Base-by-base conservation (phyloP, 2,888 invertebrate genomes). In the Phanerotoma sp. region DNA sequence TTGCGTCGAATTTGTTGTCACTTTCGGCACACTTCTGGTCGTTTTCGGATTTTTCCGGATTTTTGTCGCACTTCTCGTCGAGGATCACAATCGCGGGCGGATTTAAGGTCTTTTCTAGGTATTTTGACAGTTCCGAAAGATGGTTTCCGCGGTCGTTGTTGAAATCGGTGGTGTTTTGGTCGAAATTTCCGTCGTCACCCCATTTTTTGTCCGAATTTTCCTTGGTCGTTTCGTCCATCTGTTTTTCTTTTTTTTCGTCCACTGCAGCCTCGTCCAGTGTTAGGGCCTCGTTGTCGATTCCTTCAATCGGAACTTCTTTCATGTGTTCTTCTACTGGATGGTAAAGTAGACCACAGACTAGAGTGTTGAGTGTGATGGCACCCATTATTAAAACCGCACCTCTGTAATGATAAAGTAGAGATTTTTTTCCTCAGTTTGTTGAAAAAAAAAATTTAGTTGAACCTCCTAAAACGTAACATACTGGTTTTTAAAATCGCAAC, bases 281-380 rank as follows among this genome's bases (percentile, higher is more conserved):
- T 48, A 75, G 48, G 4, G 70, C 74, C 21, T 68, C 69, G 56
- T 74, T 74, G 44, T 73, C 72, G n/a, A 71, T 79, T 57, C 60
- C 79, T 72, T 30, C 80, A 18, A 68, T 75, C 65, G 63, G 78
- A 67, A 53, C 77, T 42, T 83, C 82, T 61, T 87, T 86, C 86
- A 91, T 85, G 70, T 93, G 91, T 60, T 86, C 83, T 60, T 88
- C 88, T 0, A 92, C 91, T 0, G 92, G 92, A 64, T 92, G 89
- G 73, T 91, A 93, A 46, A 92, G 84, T 4, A 91, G 71, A 0
- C 89, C 91, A 0, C 91, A 91, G 6, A 91, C 87, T 80, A 89
- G 86, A 0, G 90, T 89, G 72, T 92, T 90, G 35, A 93, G 77
- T 65, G 90, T 88, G 13, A 91, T 80, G 5, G 86, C 92, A 20